Evolutionary conservation across 2,113 vertebrate species (phyloP).

Genomic region (Dissostichus mawsoni): DNA sequence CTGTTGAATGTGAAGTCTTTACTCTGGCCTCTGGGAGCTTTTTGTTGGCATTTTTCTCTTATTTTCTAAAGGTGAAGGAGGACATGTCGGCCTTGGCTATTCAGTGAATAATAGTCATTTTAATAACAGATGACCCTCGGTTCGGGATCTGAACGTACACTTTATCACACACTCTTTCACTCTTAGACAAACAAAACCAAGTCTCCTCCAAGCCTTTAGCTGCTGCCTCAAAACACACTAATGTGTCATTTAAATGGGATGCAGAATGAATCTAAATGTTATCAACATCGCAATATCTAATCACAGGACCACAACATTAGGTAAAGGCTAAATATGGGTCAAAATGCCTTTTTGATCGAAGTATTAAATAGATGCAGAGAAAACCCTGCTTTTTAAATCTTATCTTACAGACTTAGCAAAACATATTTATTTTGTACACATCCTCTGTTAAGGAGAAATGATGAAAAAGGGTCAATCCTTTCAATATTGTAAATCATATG

Average conservation of each 20-base stretch:
- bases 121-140: not conserved
- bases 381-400: not conserved
- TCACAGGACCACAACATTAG: no score
- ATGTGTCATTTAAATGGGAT: slow-evolving; percentile 8
- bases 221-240: not conserved
- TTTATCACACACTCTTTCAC: not conserved
- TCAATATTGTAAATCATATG: no score
- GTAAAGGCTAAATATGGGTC: no score
- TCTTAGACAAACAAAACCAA: not conserved
- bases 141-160: not conserved
- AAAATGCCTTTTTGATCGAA: no score
- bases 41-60: not conserved
- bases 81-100: not conserved
- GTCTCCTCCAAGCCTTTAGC: not conserved
- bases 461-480: no score
- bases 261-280: not conserved
- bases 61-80: not conserved
- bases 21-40: not conserved
- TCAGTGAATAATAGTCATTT: not conserved
- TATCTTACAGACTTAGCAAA: not conserved
- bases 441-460: no score
- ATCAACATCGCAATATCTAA: no score
- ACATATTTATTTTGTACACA: no score
- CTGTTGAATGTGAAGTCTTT: not conserved
- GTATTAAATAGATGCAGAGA: no score